Evolutionary conservation across 2,888 invertebrate species (phyloP), one percentile per base, ranked within the genome.

Genomic region (Caenorhabditis sp.): DNA sequence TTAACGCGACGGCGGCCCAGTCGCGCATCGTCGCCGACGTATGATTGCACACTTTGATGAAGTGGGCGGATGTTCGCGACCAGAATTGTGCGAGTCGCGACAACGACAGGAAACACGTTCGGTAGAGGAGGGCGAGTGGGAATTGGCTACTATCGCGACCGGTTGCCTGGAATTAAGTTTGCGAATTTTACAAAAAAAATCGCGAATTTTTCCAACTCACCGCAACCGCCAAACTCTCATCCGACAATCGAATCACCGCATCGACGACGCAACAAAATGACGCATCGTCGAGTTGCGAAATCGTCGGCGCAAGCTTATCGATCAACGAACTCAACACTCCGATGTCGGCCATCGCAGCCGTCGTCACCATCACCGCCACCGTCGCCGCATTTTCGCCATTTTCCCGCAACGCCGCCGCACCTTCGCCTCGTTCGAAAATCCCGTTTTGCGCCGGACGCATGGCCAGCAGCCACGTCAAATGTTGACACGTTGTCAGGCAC

Each of bases 1-100:
- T 96, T 63, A 97, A 92, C 0, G 96, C 95, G 89, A 96, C 95
- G 0, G 96, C 95, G 0, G 97, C 97, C 96, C 96, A 97, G 88
- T 95, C 95, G 49, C 97, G 90, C 94, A 97, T 86, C 1, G 84
- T 84, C 1, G 81, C 72, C 67, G 89, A 78, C 1, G 82, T 78
- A 59, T 87, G 84, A 21, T 75, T 76, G 66, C 84, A 84, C n/a
- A 85, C 77, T 84, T 76, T 73, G 26, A 77, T 68, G 36, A 77
- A 79, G 57, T 79, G 79, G n/a, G 50, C 50, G 1, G 77, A 60
- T 1, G 65, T 37, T 62, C 70, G 77, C n/a, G 43, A 17, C 79
- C 79, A 79, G 26, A 67, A 76, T 1, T 69, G 62, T 12, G 60
- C 53, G 4, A 79, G 58, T 55, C 77, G 23, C 3, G 37, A 1